phyloP scores from a whole-genome alignment of 2,797 vertebrate genomes.

The Okamejei kenojei region DNA sequence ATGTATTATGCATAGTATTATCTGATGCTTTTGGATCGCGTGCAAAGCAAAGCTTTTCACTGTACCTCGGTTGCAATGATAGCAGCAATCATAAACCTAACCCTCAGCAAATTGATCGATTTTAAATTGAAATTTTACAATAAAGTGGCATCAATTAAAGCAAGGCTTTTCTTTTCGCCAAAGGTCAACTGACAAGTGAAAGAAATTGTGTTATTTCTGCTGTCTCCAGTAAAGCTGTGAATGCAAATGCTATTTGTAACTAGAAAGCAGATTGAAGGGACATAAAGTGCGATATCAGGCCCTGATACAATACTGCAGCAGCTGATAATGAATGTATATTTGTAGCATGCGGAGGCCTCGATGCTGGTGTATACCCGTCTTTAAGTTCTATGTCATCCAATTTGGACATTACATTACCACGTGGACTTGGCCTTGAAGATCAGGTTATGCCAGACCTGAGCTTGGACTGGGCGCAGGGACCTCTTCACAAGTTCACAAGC shows the following conservation, averaged over 20 bases:
- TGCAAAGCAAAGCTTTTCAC: no score
- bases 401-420: no score
- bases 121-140: neutral
- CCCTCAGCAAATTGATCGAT: neutral
- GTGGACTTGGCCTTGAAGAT: no score
- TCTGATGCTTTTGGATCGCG: no score
- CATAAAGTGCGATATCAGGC: neutral
- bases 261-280: neutral
- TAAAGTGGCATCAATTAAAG: neutral
- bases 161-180: neutral
- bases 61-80: no score
- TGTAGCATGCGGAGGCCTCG: neutral
- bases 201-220: neutral
- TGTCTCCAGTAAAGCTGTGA: neutral
- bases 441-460: no score
- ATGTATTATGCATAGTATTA: no score
- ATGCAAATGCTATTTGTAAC: neutral
- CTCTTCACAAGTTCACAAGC: no score
- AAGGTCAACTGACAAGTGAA: slow-evolving; percentile 8
- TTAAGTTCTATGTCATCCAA: no score
- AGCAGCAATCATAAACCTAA: no score
- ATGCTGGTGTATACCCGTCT: no score
- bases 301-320: neutral
- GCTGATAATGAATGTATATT: neutral
- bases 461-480: no score